A percentile compares a stretch with the other conserved stretches of the same genome.
Conservation (phyloP, 2,888 invertebrate genomes). For the Ceraclea dissimilis region DNA sequence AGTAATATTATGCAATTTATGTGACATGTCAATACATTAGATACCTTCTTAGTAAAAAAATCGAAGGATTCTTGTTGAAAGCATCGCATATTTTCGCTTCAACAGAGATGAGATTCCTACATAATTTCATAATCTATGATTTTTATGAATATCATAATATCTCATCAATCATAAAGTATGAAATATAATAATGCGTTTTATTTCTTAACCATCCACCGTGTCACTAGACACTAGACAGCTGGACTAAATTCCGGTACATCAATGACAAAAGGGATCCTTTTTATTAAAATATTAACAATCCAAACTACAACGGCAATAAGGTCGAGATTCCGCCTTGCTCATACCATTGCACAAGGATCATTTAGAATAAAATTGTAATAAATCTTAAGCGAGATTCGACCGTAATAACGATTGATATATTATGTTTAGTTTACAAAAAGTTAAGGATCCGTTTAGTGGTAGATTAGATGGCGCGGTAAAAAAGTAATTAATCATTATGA, state of each 20-base stretch:
- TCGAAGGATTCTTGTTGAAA: too few species aligned
- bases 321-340: not conserved
- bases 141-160: not conserved
- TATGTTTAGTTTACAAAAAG: constrained; percentile 2
- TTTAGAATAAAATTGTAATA: not conserved
- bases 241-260: not conserved
- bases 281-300: not conserved
- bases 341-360: not conserved
- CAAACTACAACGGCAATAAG: not conserved
- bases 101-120: too few species aligned
- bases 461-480: not conserved
- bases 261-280: not conserved
- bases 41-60: too few species aligned
- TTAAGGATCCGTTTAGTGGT: not conserved
- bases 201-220: not conserved
- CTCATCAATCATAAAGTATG: not conserved
- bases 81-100: too few species aligned
- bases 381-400: not conserved
- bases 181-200: too few species aligned
- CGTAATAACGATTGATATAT: not conserved
- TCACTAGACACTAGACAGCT: not conserved
- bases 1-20: too few species aligned
- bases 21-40: too few species aligned
- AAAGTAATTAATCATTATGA: constrained; percentile 1
- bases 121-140: not conserved